These are phyloP conservation scores for Lamproptera curius DNA, from an alignment of 2,888 invertebrate genomes.

Conservation along the genomic window DNA sequence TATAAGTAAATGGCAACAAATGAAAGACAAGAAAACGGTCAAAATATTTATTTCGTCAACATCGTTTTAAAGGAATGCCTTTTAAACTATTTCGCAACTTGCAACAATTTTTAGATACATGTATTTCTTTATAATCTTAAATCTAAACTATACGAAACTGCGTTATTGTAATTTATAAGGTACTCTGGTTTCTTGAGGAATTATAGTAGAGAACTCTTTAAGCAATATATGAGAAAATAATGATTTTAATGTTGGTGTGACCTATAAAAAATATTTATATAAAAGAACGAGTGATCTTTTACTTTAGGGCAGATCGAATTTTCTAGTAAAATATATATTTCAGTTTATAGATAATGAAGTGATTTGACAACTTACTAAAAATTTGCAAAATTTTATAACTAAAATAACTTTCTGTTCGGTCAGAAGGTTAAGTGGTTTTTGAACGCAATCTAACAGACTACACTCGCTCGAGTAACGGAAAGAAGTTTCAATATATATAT, in stretches of 20 bases:
- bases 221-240: no score
- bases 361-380: no score
- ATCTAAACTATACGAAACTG: neutral
- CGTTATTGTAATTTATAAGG: conserved; percentile 1
- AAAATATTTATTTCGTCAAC: conserved; percentile 15
- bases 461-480: no score
- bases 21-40: neutral
- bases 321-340: neutral
- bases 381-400: no score
- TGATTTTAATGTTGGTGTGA: no score
- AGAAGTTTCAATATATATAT: no score
- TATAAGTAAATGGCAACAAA: no score
- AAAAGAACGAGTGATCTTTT: neutral
- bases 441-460: no score
- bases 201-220: no score
- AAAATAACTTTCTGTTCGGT: no score
- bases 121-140: neutral
- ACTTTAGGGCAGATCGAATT: no score
- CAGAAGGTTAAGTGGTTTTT: no score
- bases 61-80: conserved; percentile 1
- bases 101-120: conserved; percentile 13
- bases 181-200: conserved; percentile 4
- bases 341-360: neutral
- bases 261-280: neutral
- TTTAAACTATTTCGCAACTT: conserved; percentile 13